Evolutionary conservation across 2,113 vertebrate species (phyloP).

Genomic region (Macquaria ambigua): DNA sequence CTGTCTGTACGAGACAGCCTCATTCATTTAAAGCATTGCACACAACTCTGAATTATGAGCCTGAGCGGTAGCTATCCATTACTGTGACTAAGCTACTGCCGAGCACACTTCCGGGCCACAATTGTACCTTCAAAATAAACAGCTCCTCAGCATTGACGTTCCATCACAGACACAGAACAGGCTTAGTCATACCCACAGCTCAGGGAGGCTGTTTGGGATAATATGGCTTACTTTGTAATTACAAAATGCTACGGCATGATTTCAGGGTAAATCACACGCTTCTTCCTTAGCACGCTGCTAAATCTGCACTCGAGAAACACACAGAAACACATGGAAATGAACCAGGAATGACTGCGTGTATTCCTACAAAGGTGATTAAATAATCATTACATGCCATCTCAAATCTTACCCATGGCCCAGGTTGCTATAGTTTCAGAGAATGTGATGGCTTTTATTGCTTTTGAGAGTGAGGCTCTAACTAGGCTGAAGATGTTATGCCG

Average conservation of each 20-base stretch:
- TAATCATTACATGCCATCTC: background rate
- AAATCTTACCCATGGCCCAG: background rate
- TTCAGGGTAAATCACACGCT: conserved; percentile 67
- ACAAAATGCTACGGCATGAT: conserved; percentile 64
- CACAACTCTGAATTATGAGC: conserved; percentile 40
- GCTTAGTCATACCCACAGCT: conserved; percentile 72
- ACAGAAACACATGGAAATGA: conserved; percentile 14
- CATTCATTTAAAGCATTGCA: conserved; percentile 31
- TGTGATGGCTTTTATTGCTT: conserved; percentile 1
- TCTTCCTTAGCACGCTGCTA: conserved; percentile 10
- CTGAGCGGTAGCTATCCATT: conserved; percentile 41
- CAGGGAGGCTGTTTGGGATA: conserved; percentile 63
- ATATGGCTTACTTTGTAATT: conserved; percentile 75
- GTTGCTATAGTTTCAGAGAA: background rate
- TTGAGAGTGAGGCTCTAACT: background rate
- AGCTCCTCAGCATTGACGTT: conserved; percentile 48
- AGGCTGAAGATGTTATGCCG: background rate
- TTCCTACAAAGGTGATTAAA: background rate
- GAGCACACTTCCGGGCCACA: conserved; percentile 51
- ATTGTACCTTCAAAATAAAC: conserved; percentile 65
- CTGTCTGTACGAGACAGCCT: conserved; percentile 12
- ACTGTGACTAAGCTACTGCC: conserved; percentile 70
- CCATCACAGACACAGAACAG: conserved; percentile 65
- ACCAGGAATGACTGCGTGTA: background rate
- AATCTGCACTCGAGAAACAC: conserved; percentile 40